Base-by-base conservation (phyloP, 2,797 vertebrate genomes). In the Onychomys leucogaster region DNA sequence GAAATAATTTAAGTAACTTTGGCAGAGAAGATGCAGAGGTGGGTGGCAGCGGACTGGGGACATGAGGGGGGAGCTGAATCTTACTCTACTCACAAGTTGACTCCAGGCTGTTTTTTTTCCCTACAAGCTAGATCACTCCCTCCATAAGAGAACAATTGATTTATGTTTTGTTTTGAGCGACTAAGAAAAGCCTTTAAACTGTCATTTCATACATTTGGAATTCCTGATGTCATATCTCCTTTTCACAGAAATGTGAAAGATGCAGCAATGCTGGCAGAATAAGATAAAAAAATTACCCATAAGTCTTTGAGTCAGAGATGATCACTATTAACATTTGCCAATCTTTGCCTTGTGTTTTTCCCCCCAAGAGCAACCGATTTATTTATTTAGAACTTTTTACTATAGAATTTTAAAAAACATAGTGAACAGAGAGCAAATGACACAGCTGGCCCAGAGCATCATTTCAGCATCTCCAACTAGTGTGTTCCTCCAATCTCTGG, bases 371-470 rank as follows among this genome's bases (percentile, higher is more conserved):
- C 52, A 77, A 73, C 5, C 46, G n/a, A 34, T 80, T 90, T 75
- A 83, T 89, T 92, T 49, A 80, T 89, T 92, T 49, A 80, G 52
- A 95, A 63, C n/a, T 43, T 86, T 94, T 95, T 78, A 93, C n/a
- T 46, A 19, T 57, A 52, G 49, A 71, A 88, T 43, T 69, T 80
- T 16, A 83, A 91, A 75, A 61, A 63, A 55, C n/a, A 63, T 55
- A 63, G 17, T 69, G 49, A 95, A 88, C 13, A 61, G 25, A 86
- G 61, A 89, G 78, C 34, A 32, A 91, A 75, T 46, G n/a, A 19
- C 75, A 19, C 12, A 83, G 81, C 21, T 34, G 63, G n/a, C 17
- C 8, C 34, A 57, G 2, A 13, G 8, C 41, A 32, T 41, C 32
- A 73, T 71, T 69, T 78, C 37, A 75, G n/a, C 59, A 43, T 86